phyloP scores from a whole-genome alignment of 2,888 invertebrate genomes.

The Neoscelio sp. region DNA sequence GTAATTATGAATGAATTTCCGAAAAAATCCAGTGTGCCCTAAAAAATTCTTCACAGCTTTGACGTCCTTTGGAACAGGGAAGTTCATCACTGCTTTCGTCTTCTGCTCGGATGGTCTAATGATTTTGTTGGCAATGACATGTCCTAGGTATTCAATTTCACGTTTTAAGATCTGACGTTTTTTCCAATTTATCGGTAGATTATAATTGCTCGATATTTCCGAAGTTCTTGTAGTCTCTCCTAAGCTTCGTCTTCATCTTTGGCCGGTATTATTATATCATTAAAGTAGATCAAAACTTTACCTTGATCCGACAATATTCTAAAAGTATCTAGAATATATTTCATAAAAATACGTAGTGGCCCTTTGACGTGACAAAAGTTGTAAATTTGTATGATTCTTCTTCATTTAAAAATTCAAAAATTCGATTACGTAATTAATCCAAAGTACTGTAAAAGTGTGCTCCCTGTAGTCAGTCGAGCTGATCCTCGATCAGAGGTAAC shows the following conservation, averaged over 20 bases:
- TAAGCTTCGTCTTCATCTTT: background rate
- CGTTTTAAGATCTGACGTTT: background rate
- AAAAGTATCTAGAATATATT: too few relatives aligned
- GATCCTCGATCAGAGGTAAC: conserved; percentile 23
- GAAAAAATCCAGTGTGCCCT: too few relatives aligned
- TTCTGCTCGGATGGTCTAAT: conserved; percentile 3
- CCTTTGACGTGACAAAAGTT: conserved; percentile 2
- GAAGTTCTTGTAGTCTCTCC: background rate
- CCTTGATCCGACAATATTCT: conserved; percentile 19
- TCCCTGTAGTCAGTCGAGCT: conserved; percentile 18
- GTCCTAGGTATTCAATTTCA: conserved; percentile 5
- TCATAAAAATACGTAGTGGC: conserved; percentile 18
- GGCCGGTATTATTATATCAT: conserved; percentile 25
- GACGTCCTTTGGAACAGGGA: conserved; percentile 52
- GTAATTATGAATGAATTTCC: too few relatives aligned
- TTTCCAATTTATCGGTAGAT: conserved; percentile 8
- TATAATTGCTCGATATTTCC: too few relatives aligned
- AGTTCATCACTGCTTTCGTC: conserved; percentile 12
- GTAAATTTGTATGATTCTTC: conserved; percentile 24
- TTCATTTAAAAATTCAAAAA: conserved; percentile 25
- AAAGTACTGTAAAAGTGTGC: conserved; percentile 10
- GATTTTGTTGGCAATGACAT: background rate
- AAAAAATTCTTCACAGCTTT: conserved; percentile 54
- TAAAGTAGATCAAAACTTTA: conserved; percentile 15
- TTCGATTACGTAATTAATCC: conserved; percentile 8